A percentile compares a stretch with the other conserved stretches of the same genome.
These are phyloP conservation scores for Gavialis gangeticus DNA, from an alignment of 2,113 vertebrate species.

Conservation along the genomic window DNA sequence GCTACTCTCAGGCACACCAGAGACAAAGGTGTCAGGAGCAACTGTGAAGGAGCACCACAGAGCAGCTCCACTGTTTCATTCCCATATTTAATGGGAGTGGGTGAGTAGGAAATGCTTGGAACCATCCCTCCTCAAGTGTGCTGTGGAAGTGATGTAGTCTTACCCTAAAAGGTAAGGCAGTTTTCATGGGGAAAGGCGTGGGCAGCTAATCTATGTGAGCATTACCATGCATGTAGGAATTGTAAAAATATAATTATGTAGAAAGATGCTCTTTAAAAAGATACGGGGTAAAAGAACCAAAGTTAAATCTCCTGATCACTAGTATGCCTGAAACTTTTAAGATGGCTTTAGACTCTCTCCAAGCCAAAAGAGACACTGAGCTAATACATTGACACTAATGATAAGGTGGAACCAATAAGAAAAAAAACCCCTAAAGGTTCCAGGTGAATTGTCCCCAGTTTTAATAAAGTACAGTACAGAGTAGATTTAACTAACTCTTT, in stretches of 20 bases:
- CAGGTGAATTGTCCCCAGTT: not conserved
- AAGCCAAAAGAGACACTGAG: not conserved
- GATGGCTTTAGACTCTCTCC: not conserved
- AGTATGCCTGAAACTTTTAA: not conserved
- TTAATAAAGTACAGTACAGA: not conserved
- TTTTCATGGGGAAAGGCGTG: rapidly evolving
- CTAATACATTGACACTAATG: too few species aligned
- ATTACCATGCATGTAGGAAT: not conserved
- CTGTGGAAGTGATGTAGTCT: too few species aligned
- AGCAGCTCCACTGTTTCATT: too few species aligned
- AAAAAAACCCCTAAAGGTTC: not conserved
- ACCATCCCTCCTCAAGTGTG: too few species aligned
- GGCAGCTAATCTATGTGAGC: not conserved
- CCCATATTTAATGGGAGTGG: too few species aligned
- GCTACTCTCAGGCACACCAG: too few species aligned
- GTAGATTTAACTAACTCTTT: not conserved
- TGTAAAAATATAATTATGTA: not conserved
- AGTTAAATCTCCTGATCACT: not conserved
- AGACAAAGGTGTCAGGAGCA: too few species aligned
- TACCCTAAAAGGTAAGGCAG: not conserved
- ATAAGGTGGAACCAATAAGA: not conserved
- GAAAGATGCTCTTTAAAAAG: not conserved
- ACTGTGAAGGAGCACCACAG: too few species aligned
- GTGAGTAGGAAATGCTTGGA: too few species aligned
- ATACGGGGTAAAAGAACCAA: not conserved